Percentiles rank a stretch among this genome's conserved stretches.
These are phyloP conservation scores for Dryomyza anilis DNA, from an alignment of 2,888 invertebrate genomes.

Conservation along the genomic window DNA sequence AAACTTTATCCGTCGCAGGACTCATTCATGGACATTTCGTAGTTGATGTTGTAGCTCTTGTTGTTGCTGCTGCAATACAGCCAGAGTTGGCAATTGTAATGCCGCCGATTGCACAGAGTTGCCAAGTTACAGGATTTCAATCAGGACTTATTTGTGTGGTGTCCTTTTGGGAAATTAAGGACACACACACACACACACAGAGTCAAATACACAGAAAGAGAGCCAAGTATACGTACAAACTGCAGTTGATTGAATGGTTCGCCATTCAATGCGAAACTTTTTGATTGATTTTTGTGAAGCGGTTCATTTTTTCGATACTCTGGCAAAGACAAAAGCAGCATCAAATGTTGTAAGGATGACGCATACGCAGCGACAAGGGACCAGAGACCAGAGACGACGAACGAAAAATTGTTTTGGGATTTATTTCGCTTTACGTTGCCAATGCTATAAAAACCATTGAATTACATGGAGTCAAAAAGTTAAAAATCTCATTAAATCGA, in stretches of 20 bases:
- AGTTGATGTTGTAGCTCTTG: neutral
- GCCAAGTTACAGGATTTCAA: slow-evolving; percentile 31
- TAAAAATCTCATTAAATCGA: too few relatives aligned
- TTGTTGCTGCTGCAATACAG: neutral
- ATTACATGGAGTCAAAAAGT: too few relatives aligned
- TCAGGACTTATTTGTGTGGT: slow-evolving; percentile 31
- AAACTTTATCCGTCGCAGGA: slow-evolving; percentile 29
- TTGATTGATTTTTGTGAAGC: slow-evolving; percentile 19
- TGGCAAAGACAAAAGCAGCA: too few relatives aligned
- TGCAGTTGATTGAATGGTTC: slow-evolving; percentile 12
- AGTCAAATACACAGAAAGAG: neutral
- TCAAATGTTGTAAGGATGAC: too few relatives aligned
- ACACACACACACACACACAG: slow-evolving; percentile 5
- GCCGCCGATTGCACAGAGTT: slow-evolving; percentile 24
- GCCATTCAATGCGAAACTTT: slow-evolving; percentile 11
- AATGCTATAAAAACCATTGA: too few relatives aligned
- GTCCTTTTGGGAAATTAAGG: slow-evolving; percentile 32
- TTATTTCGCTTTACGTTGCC: too few relatives aligned
- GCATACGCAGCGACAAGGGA: too few relatives aligned
- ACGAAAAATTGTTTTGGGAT: too few relatives aligned
- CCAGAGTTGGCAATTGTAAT: slow-evolving; percentile 21
- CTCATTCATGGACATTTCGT: slow-evolving; percentile 23
- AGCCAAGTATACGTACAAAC: neutral
- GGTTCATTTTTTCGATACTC: slow-evolving; percentile 1
- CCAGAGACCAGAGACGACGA: too few relatives aligned